Evolutionary conservation across 1,140 invertebrate species (phyloP), one percentile per base, ranked within the genome.

Genomic region (Macrocentrus cingulum): DNA sequence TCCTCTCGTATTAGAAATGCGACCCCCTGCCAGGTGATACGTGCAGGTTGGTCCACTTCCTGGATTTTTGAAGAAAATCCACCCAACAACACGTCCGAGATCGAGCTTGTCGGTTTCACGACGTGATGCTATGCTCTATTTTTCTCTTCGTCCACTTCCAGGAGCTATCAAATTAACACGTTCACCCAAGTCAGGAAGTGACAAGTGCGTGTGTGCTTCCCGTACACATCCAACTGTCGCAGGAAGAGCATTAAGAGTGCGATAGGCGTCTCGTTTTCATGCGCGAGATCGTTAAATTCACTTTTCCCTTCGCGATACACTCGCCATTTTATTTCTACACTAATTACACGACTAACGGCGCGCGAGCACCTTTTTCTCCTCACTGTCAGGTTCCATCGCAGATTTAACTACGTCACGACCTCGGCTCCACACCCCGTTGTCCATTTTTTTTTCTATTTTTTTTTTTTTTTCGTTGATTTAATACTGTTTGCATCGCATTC

Each of bases 41-140:
- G 44, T 36, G 25, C 42, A 25, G 19, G 20, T 36, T 46, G 67
- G 66, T 70, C 69, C 67, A 64, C 68, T 75, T 70, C 67, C 65
- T 48, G 60, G 62, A 75, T 76, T 77, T 77, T 76, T 72, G 64
- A 74, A 68, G 68, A 72, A 58, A 66, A 65, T 49, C 49, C 61
- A 67, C 56, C 57, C 65, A 59, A 63, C 62, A 55, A 59, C 60
- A 66, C 59, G 68, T 65, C 68, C 71, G 59, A 61, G 66, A 72
- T 72, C 66, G 66, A 62, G 65, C 62, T 66, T 64, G 7, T 22
- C 39, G 66, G 61, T 66, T 65, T 66, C 67, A 67, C 60, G 61
- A 66, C 60, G 16, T 48, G 37, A 16, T 8, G 22, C 25, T 34
- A 18, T 46, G 48, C 25, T 52, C 57, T 39, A 60, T 63, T 63